A percentile compares a stretch with the other conserved stretches of the same genome.
phyloP scores from a whole-genome alignment of 2,113 vertebrate genomes.

The Scopus umbretta region DNA sequence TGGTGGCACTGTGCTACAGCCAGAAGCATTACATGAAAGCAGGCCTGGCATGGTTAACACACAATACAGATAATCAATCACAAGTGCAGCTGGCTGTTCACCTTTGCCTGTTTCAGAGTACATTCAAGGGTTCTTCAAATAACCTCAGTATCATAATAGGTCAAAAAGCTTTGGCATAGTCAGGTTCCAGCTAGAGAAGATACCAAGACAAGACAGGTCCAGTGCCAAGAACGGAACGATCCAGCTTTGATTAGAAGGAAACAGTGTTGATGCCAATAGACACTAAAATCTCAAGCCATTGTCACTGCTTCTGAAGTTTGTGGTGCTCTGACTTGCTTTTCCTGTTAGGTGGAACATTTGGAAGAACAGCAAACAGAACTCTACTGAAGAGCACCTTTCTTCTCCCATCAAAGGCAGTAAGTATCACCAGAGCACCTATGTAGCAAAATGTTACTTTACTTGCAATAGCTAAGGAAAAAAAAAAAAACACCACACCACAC shows the following conservation, averaged over 20 bases:
- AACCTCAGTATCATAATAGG: neutral
- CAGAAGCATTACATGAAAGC: neutral
- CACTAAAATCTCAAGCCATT: neutral
- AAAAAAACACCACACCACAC: no score
- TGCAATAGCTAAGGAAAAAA: neutral
- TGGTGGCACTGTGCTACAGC: constrained; percentile 19
- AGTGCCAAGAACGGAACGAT: neutral
- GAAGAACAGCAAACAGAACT: neutral
- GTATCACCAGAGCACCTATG: neutral
- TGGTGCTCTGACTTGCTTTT: neutral
- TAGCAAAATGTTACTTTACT: neutral
- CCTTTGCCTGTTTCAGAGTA: neutral
- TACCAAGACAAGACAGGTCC: neutral
- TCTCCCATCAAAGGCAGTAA: neutral
- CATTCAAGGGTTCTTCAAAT: neutral
- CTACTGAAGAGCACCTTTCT: neutral
- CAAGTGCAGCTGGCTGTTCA: neutral
- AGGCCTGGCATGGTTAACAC: neutral
- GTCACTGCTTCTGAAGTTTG: neutral
- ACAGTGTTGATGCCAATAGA: neutral
- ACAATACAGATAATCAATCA: neutral
- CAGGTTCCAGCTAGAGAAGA: neutral
- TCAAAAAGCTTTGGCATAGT: neutral
- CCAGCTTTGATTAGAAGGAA: neutral
- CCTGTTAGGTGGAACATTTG: neutral